Percentiles rank a stretch among this genome's conserved stretches.
Evolutionary conservation across 2,888 invertebrate genomes (phyloP).

Genomic region (Rosalia funebris): DNA sequence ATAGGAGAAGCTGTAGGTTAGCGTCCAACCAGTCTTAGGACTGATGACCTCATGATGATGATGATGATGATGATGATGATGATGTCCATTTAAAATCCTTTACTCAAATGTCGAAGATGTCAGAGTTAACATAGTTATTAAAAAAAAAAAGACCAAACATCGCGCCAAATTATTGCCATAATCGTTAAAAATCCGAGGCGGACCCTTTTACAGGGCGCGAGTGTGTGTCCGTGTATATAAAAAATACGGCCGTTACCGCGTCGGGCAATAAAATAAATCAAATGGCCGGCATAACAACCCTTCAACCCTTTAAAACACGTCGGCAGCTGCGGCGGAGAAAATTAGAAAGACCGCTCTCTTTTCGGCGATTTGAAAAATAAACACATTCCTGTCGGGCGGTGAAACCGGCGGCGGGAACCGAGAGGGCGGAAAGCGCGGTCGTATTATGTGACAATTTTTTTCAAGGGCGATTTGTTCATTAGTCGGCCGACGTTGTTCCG

Average conservation of each 20-base stretch:
- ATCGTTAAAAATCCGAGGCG: not conserved
- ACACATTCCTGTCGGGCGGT: not conserved
- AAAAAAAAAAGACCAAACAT: too few relatives aligned
- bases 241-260: slow-evolving; percentile 1
- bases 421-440: too few relatives aligned
- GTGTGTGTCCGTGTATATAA: not conserved
- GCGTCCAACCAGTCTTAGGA: too few relatives aligned
- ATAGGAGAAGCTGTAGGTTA: too few relatives aligned
- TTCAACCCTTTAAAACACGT: slow-evolving; percentile 1
- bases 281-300: not conserved
- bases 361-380: slow-evolving; percentile 4
- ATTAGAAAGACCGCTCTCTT: not conserved
- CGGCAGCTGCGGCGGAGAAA: not conserved
- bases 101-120: too few relatives aligned
- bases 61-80: too few relatives aligned
- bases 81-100: too few relatives aligned
- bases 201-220: not conserved
- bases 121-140: too few relatives aligned
- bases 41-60: too few relatives aligned
- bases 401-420: not conserved
- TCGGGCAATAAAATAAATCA: slow-evolving; percentile 7
- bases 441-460: too few relatives aligned
- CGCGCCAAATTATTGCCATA: not conserved
- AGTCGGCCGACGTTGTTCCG: too few relatives aligned
- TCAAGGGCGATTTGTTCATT: too few relatives aligned